Evolutionary conservation across 2,888 invertebrate species (phyloP).

Genomic region (Eupsilia transversa): DNA sequence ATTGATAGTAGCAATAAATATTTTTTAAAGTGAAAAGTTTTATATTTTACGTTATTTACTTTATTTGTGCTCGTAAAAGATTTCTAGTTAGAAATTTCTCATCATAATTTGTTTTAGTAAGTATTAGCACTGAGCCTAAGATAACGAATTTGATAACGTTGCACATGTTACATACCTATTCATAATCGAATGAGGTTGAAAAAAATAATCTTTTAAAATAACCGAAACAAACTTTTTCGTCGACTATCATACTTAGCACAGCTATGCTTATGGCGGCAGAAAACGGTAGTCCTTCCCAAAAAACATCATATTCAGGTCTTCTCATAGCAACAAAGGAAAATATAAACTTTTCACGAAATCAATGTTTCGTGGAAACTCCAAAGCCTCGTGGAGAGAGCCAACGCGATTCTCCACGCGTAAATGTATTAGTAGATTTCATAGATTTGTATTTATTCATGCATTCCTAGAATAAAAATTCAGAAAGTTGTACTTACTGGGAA

Average conservation of each 20-base stretch:
- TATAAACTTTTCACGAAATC: slow-evolving; percentile 14
- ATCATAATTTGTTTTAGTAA: not conserved
- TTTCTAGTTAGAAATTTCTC: not conserved
- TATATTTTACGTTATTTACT: slow-evolving; percentile 16
- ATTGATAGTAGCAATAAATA: slow-evolving; percentile 53
- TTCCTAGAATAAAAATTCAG: slow-evolving; percentile 14
- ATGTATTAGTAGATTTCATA: slow-evolving; percentile 5
- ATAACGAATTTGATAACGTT: not conserved
- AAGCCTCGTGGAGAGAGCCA: not conserved
- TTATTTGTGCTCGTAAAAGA: slow-evolving; percentile 9
- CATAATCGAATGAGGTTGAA: not conserved
- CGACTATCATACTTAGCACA: not conserved
- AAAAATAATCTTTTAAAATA: too few species aligned
- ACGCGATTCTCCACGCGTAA: not conserved
- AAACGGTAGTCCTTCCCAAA: not conserved
- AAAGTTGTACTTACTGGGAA: too few species aligned
- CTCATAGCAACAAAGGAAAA: not conserved
- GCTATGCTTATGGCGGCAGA: not conserved
- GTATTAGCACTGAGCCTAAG: not conserved
- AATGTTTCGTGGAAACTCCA: not conserved
- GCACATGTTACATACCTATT: not conserved
- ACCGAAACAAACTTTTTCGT: not conserved
- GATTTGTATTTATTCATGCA: not conserved
- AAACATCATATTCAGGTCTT: not conserved
- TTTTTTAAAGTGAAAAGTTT: slow-evolving; percentile 16